Conservation (phyloP, 2,888 invertebrate genomes). For the Melolontha melolontha region DNA sequence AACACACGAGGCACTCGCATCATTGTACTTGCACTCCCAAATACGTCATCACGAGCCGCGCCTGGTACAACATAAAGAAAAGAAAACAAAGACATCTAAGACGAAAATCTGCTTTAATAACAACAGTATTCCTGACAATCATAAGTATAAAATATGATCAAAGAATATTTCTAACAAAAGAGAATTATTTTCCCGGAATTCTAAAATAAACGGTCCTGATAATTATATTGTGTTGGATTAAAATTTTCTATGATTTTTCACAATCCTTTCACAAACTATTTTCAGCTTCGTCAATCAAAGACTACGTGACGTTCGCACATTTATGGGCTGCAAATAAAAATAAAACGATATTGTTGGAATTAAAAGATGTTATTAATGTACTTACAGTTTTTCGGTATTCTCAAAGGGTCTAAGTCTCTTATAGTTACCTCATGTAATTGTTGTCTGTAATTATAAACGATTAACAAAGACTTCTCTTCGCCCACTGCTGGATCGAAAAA, state of each 20-base stretch:
- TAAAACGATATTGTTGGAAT: not conserved
- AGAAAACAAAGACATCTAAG: not conserved
- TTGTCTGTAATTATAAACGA: slow-evolving; percentile 88
- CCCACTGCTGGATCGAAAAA: slow-evolving; percentile 97
- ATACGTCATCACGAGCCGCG: no score
- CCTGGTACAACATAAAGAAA: no score
- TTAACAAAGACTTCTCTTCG: slow-evolving; percentile 87
- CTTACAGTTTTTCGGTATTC: slow-evolving; percentile 79
- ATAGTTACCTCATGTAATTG: slow-evolving; percentile 83
- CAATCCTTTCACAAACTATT: slow-evolving; percentile 28
- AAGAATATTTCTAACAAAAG: slow-evolving; percentile 29
- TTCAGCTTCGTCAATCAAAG: slow-evolving; percentile 12
- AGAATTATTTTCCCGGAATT: slow-evolving; percentile 4
- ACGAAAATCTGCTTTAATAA: slow-evolving; percentile 19
- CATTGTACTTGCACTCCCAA: no score
- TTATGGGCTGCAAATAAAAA: slow-evolving; percentile 59
- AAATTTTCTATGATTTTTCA: slow-evolving; percentile 26
- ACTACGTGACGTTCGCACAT: slow-evolving; percentile 61
- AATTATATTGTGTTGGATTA: slow-evolving; percentile 5
- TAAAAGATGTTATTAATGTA: slow-evolving; percentile 43
- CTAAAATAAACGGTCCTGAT: slow-evolving; percentile 11
- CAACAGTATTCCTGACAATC: slow-evolving; percentile 25
- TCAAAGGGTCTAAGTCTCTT: slow-evolving; percentile 82
- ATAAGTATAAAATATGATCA: slow-evolving; percentile 31
- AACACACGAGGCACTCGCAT: no score